Evolutionary conservation across 2,797 vertebrate species (phyloP).

Genomic region (Arnoldichthys spilopterus): DNA sequence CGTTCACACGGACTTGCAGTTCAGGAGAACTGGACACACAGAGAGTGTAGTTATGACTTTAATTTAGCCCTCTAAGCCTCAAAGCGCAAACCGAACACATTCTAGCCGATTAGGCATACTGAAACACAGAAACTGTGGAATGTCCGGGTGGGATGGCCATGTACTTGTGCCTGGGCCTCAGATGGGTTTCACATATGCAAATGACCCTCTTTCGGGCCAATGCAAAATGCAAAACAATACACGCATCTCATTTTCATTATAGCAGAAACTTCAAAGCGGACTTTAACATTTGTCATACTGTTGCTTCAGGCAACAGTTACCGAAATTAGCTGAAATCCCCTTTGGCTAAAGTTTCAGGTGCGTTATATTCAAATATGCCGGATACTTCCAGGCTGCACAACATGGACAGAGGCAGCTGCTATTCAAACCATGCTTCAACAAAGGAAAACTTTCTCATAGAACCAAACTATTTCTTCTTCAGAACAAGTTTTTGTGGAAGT

Average conservation of each 20-base stretch:
- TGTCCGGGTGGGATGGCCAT: background rate
- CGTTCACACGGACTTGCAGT: background rate
- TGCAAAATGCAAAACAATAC: slow-evolving; percentile 3
- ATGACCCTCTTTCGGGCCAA: background rate
- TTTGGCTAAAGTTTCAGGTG: slow-evolving; percentile 22
- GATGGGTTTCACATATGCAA: slow-evolving; percentile 30
- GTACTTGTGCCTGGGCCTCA: background rate
- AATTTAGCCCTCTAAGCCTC: background rate
- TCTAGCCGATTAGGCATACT: background rate
- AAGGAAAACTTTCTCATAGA: too few species aligned
- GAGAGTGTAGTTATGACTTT: background rate
- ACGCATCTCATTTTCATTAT: slow-evolving; percentile 37
- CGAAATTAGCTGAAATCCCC: background rate
- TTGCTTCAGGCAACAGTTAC: slow-evolving; percentile 18
- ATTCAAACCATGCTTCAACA: slow-evolving; percentile 9
- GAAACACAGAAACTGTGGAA: background rate
- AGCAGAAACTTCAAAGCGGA: background rate
- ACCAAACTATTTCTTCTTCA: background rate
- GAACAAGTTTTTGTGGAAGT: too few species aligned
- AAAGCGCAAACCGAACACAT: background rate
- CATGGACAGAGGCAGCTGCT: background rate
- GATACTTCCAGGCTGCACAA: background rate
- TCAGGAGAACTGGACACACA: background rate
- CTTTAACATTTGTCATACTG: background rate
- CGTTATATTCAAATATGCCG: slow-evolving; percentile 14